phyloP scores from a whole-genome alignment of 2,113 vertebrate genomes.

The Ammodytes marinus region DNA sequence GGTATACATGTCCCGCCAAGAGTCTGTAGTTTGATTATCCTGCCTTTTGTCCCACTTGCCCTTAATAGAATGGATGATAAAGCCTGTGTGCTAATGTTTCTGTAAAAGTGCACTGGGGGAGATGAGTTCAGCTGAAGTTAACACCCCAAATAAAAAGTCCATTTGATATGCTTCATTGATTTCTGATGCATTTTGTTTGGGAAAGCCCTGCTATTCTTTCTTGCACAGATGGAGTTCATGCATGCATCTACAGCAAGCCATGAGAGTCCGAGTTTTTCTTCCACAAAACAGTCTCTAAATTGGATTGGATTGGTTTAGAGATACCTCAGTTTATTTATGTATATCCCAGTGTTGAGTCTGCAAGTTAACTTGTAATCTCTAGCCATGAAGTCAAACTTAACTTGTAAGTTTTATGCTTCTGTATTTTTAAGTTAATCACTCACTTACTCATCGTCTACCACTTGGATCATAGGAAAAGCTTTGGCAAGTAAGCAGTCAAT shows the following conservation, averaged over 20 bases:
- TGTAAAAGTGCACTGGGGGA: constrained; percentile 30
- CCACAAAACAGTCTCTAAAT: constrained; percentile 6
- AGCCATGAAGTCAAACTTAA: background rate
- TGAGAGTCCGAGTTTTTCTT: constrained; percentile 47
- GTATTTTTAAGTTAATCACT: background rate
- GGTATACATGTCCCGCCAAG: constrained; percentile 18
- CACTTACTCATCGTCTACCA: too few relatives aligned
- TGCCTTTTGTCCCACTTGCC: constrained; percentile 70
- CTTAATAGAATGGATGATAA: constrained; percentile 55
- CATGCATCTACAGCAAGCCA: constrained; percentile 17
- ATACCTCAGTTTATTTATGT: constrained; percentile 34
- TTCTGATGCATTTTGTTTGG: constrained; percentile 34
- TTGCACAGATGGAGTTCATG: constrained; percentile 21
- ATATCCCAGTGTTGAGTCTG: constrained; percentile 2
- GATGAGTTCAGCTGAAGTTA: constrained; percentile 44
- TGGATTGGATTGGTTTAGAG: constrained; percentile 25
- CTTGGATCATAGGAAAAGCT: too few relatives aligned
- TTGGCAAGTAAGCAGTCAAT: too few relatives aligned
- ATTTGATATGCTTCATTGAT: constrained; percentile 54
- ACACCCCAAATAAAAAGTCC: constrained; percentile 46
- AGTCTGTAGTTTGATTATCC: constrained; percentile 53
- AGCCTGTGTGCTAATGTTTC: constrained; percentile 24
- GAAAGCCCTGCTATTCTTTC: constrained; percentile 26
- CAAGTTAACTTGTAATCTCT: constrained; percentile 2
- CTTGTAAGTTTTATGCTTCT: background rate